phyloP scores from a whole-genome alignment of 1,140 invertebrate species.

The Elymnias hypermnestra region DNA sequence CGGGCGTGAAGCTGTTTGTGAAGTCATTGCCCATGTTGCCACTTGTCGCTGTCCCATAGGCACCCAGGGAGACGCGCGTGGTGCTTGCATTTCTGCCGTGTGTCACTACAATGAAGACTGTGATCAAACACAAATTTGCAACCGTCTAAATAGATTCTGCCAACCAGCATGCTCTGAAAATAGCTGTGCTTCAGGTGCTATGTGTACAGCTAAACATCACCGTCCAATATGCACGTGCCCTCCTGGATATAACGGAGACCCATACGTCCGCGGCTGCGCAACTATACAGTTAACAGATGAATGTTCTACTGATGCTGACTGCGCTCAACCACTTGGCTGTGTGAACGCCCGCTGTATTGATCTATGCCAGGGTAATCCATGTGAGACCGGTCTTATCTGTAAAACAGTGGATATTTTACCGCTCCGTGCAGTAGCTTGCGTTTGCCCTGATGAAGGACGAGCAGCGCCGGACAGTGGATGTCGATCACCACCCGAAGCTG shows the following conservation, averaged over 20 bases:
- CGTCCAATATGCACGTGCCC: constrained; percentile 87
- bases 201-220: constrained; percentile 84
- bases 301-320: constrained; percentile 86
- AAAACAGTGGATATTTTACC: constrained; percentile 86
- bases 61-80: constrained; percentile 88
- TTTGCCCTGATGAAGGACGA: constrained; percentile 81
- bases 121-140: constrained; percentile 89
- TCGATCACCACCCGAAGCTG: constrained; percentile 65
- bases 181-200: constrained; percentile 85
- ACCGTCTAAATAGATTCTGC: constrained; percentile 89
- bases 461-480: constrained; percentile 78
- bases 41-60: constrained; percentile 90
- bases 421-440: constrained; percentile 87
- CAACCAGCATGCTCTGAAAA: constrained; percentile 87
- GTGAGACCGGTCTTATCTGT: constrained; percentile 85
- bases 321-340: constrained; percentile 83
- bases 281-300: constrained; percentile 71
- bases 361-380: constrained; percentile 84
- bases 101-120: constrained; percentile 95
- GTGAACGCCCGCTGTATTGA: constrained; percentile 86
- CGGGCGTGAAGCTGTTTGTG: constrained; percentile 87
- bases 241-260: constrained; percentile 85
- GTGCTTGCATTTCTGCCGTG: constrained; percentile 87
- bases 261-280: constrained; percentile 84
- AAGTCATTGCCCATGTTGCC: constrained; percentile 83